Evolutionary conservation across 2,888 invertebrate species (phyloP).

Genomic region (Ephialtes manifestator): DNA sequence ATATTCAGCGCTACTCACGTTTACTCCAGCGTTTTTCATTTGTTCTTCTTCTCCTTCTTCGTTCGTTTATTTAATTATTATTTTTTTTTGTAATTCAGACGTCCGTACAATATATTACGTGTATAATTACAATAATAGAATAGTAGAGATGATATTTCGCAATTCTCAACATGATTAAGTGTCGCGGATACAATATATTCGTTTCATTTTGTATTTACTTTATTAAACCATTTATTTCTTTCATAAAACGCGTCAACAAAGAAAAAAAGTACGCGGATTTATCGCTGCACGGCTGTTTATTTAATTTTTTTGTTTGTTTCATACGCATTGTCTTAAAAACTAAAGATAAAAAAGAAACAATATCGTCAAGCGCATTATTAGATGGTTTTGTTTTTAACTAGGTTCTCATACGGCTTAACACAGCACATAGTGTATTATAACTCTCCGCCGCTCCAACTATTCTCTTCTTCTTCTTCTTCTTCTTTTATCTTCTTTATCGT

Average conservation of each 20-base stretch:
- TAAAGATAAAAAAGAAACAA: conserved; percentile 81
- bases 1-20: conserved; percentile 56
- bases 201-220: conserved; percentile 69
- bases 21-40: conserved; percentile 61
- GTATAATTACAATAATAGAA: conserved; percentile 82
- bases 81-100: conserved; percentile 59
- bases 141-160: conserved; percentile 77
- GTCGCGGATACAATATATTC: conserved; percentile 78
- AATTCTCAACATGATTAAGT: conserved; percentile 83
- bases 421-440: conserved; percentile 64
- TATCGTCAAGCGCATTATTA: conserved; percentile 76
- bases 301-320: conserved; percentile 6
- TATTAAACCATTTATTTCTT: conserved; percentile 72
- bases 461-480: conserved; percentile 27
- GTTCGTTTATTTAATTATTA: not conserved
- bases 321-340: conserved; percentile 80
- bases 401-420: conserved; percentile 70
- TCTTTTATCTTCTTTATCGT: conserved; percentile 27
- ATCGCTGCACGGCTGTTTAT: conserved; percentile 76
- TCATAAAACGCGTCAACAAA: conserved; percentile 78
- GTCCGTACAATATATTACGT: conserved; percentile 75
- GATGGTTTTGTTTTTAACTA: conserved; percentile 61
- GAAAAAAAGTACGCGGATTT: conserved; percentile 76
- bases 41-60: conserved; percentile 58
- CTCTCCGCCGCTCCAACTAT: conserved; percentile 53